Conservation (phyloP, 2,797 vertebrate species). For the Harpagifer antarcticus region DNA sequence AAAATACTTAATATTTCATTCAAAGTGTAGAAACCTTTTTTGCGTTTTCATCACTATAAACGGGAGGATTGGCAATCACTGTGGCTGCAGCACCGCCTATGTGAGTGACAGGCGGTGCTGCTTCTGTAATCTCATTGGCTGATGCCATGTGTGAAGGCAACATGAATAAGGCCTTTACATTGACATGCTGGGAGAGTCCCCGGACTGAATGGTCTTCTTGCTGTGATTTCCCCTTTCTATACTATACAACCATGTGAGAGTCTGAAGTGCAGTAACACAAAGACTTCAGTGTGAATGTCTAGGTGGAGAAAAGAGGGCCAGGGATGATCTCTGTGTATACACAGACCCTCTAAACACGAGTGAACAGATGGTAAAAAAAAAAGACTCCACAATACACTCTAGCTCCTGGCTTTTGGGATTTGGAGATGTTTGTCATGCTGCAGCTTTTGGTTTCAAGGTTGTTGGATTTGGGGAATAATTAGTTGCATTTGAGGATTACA, state of each 20-base stretch:
- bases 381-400: conserved; percentile 31
- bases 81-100: conserved; percentile 58
- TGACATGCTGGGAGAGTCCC: conserved; percentile 71
- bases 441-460: conserved; percentile 34
- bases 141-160: conserved; percentile 67
- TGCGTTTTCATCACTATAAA: conserved; percentile 49
- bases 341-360: conserved; percentile 42
- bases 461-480: conserved; percentile 54
- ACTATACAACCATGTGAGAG: conserved; percentile 46
- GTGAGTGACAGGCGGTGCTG: conserved; percentile 75
- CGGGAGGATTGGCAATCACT: conserved; percentile 60
- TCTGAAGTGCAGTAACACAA: conserved; percentile 68
- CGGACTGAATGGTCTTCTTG: conserved; percentile 65
- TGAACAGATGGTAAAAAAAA: conserved; percentile 63
- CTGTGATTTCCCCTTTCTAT: conserved; percentile 67
- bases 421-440: conserved; percentile 40
- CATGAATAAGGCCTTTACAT: conserved; percentile 73
- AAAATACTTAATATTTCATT: conserved; percentile 35
- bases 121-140: conserved; percentile 68
- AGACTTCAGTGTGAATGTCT: conserved; percentile 70
- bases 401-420: conserved; percentile 23
- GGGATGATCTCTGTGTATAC: conserved; percentile 36
- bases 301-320: conserved; percentile 64
- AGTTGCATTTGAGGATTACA: conserved; percentile 56
- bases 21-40: conserved; percentile 37